phyloP scores from a whole-genome alignment of 2,797 vertebrate species.

The Toxotes lorentzi region DNA sequence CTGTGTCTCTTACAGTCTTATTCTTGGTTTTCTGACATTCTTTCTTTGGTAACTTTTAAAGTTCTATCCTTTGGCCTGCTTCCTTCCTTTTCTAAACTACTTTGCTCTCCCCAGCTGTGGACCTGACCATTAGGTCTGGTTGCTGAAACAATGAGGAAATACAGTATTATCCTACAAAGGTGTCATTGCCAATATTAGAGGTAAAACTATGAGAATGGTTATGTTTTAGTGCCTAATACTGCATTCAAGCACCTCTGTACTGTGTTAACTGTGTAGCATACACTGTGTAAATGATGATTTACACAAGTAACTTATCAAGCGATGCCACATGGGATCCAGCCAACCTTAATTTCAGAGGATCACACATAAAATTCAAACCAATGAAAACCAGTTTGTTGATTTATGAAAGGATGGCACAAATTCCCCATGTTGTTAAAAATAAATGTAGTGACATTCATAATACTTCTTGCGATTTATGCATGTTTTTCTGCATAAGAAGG shows the following conservation, averaged over 20 bases:
- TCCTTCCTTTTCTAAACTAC: constrained; percentile 55
- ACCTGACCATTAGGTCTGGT: constrained; percentile 4
- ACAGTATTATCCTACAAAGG: background rate
- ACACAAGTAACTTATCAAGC: background rate
- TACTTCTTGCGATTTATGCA: background rate
- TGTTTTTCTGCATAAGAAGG: background rate
- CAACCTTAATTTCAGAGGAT: background rate
- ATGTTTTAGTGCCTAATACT: background rate
- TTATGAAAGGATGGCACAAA: background rate
- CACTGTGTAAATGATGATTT: background rate
- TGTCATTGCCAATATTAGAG: background rate
- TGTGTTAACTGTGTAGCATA: background rate
- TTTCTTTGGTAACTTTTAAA: too few relatives aligned
- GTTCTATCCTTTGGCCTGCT: background rate
- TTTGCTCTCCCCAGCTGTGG: constrained; percentile 27
- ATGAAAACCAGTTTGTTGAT: background rate
- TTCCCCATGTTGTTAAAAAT: background rate
- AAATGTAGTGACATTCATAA: background rate
- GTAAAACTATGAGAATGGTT: background rate
- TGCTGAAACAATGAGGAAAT: constrained; percentile 24
- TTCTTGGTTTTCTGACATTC: constrained; percentile 15
- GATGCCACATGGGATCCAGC: background rate
- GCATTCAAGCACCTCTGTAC: background rate
- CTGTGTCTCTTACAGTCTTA: constrained; percentile 12
- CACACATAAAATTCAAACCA: background rate